Evolutionary conservation across 2,113 vertebrate species (phyloP).

Genomic region (Daboia siamensis): DNA sequence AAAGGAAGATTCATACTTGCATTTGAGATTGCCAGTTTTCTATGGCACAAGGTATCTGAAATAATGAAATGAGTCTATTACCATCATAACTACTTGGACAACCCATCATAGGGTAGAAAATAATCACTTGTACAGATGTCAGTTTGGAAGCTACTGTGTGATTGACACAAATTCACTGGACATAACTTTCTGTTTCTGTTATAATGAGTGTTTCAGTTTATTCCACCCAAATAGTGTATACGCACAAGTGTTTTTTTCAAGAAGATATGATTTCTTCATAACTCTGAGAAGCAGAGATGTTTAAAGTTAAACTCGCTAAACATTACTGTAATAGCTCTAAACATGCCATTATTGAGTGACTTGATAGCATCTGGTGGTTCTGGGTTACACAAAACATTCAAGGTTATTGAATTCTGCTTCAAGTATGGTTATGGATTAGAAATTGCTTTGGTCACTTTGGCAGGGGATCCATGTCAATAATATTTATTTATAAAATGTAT

Average conservation of each 20-base stretch:
- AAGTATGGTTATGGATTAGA: background rate
- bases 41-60: too few species aligned
- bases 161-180: background rate
- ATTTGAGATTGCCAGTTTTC: background rate
- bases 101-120: background rate
- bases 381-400: background rate
- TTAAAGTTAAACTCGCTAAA: background rate
- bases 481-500: background rate
- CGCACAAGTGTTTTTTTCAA: background rate
- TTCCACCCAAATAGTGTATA: background rate
- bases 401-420: background rate
- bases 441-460: background rate
- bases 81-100: background rate
- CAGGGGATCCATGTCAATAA: background rate
- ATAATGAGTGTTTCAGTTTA: background rate
- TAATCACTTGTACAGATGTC: background rate
- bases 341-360: background rate
- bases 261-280: background rate
- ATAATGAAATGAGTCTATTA: background rate
- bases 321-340: background rate
- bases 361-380: background rate
- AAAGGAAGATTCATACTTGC: background rate
- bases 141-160: background rate
- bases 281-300: background rate
- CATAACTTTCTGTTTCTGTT: background rate